Conservation (phyloP, 2,797 vertebrate species). For the Philypnodon macrostomus region DNA sequence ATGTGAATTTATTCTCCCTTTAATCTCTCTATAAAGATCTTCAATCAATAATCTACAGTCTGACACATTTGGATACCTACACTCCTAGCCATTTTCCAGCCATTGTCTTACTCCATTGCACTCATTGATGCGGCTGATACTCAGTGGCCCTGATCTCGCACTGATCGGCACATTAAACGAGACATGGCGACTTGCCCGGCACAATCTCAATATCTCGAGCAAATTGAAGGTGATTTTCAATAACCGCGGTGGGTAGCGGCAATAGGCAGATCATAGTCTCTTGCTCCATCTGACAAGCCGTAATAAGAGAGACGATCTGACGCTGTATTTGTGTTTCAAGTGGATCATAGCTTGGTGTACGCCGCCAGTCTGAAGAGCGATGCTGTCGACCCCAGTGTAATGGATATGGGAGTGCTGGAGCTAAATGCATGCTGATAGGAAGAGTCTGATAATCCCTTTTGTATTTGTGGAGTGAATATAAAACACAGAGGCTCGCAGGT, state of each 20-base stretch:
- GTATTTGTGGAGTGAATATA: constrained; percentile 13
- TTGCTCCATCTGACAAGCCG: constrained; percentile 45
- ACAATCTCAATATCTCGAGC: constrained; percentile 51
- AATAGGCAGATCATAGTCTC: constrained; percentile 46
- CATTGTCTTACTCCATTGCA: constrained; percentile 17
- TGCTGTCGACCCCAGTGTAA: constrained; percentile 14
- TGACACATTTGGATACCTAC: no score
- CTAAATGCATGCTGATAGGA: constrained; percentile 16
- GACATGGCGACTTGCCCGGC: constrained; percentile 29
- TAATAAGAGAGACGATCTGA: constrained; percentile 45
- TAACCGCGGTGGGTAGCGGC: constrained; percentile 53
- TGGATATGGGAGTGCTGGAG: constrained; percentile 10
- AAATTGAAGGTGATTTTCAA: constrained; percentile 75
- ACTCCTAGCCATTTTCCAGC: constrained; percentile 26
- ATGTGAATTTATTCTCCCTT: no score
- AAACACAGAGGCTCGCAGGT: background rate
- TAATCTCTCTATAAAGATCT: no score
- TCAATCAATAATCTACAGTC: no score
- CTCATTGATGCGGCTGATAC: constrained; percentile 16
- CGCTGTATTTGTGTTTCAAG: constrained; percentile 43
- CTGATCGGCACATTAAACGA: constrained; percentile 51
- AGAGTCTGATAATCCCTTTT: background rate
- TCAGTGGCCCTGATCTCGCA: constrained; percentile 21
- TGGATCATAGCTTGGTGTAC: constrained; percentile 36
- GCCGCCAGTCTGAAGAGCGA: constrained; percentile 21